Conservation (phyloP, 2,797 vertebrate genomes). For the Staurois parvus region DNA sequence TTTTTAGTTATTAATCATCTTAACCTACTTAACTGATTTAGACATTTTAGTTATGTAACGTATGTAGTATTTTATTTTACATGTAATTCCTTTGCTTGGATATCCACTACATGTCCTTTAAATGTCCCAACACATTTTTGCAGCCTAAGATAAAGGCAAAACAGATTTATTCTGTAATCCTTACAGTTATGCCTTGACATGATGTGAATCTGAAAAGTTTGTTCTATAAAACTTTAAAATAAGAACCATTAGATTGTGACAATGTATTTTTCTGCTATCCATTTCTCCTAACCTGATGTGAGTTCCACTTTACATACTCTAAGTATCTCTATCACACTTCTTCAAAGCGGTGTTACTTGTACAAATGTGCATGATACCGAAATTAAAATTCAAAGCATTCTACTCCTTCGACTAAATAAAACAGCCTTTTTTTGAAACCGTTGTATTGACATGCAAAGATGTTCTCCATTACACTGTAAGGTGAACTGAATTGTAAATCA, state of each 20-base stretch:
- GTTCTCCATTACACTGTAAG: conserved; percentile 33
- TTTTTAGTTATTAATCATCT: no score
- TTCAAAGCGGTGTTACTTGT: conserved; percentile 28
- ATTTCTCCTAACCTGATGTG: conserved; percentile 24
- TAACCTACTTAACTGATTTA: no score
- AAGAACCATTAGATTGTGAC: not conserved
- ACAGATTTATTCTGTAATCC: not conserved
- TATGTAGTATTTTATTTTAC: no score
- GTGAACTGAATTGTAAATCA: conserved; percentile 49
- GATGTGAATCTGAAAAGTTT: not conserved
- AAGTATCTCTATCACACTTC: conserved; percentile 24
- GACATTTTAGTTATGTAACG: no score
- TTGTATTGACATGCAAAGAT: conserved; percentile 55
- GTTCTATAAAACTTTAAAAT: conserved; percentile 19
- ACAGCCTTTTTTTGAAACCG: conserved; percentile 38
- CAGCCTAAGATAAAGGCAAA: not conserved
- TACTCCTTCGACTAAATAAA: conserved; percentile 25
- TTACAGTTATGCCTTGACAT: not conserved
- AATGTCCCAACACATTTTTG: not conserved
- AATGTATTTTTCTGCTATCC: not conserved
- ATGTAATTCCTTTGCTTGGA: not conserved
- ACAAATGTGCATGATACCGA: conserved; percentile 33
- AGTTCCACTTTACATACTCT: conserved; percentile 20
- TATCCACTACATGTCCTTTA: not conserved
- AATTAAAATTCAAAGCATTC: conserved; percentile 57